Base-by-base conservation (phyloP, 2,797 vertebrate genomes). In the Paguma larvata region DNA sequence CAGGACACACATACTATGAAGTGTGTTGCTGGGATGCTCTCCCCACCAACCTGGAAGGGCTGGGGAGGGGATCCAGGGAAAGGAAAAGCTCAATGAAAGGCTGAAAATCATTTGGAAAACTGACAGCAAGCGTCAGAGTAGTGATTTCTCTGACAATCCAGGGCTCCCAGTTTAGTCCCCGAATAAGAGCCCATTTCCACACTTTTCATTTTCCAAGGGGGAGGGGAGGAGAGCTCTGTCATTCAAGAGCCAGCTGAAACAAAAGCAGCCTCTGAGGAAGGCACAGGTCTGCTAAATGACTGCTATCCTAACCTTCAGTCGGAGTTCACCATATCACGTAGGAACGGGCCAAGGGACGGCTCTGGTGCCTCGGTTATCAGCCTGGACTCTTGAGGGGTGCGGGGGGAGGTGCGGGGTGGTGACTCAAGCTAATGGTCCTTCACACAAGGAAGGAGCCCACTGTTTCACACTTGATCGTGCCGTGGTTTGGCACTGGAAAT, bases 211-310 rank as follows among this genome's bases (percentile, higher is more conserved):
- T 93, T 91, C 80, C 32, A 89, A 56, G 62, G 63, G n/a, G 25
- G 23, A 51, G 32, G 30, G 27, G 13, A 34, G 25, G 15, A 72
- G 63, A 2, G 25, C 18, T 19, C 63, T 83, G 92, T 48, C 19
- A 96, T 89, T 96, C 79, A 93, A 96, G 95, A 93, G 96, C 95
- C 97, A 96, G 30, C 1, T 80, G 85, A 94, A 97, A 97, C 95
- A 97, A 97, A 97, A 97, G 91, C 78, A 80, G 38, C 46, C 67
- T 96, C 85, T 96, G 94, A 95, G 3, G 73, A 98, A 97, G 32
- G 90, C 95, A 67, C 96, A 86, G 86, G 97, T 82, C 94, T 98
- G 1, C 84, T 86, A 75, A 25, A 88, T 38, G 85, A 92, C 38
- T 73, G 62, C 21, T 93, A 86, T 80, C 96, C 79, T 15, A 30